Percentiles rank a stretch among this genome's conserved stretches.
Evolutionary conservation across 92 coral and sea anemone species (phyloP).

Genomic region (Nematostella vectensis): DNA sequence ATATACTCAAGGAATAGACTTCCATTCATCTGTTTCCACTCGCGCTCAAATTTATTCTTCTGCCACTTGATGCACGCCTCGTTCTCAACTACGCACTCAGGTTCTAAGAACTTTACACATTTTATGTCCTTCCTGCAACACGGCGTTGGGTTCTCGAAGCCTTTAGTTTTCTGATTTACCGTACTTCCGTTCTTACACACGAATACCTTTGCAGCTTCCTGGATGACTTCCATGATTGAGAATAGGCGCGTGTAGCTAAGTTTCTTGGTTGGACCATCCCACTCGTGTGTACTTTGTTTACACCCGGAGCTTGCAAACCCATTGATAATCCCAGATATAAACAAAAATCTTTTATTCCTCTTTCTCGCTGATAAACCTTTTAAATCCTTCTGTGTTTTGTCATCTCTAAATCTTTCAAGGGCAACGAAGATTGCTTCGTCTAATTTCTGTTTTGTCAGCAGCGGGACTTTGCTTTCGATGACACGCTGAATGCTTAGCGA

Average conservation of each 20-base stretch:
- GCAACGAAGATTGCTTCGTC: too few relatives aligned
- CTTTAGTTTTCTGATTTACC: constrained; percentile 11
- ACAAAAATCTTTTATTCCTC: neutral
- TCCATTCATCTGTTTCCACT: constrained; percentile 4
- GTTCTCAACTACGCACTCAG: constrained; percentile 8
- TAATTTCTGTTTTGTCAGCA: neutral
- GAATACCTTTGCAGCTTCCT: neutral
- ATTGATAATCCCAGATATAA: neutral
- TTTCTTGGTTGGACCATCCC: neutral
- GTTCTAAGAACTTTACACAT: constrained; percentile 21
- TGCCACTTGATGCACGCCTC: constrained; percentile 13
- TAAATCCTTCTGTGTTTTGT: too few relatives aligned
- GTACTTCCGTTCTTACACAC: constrained; percentile 7
- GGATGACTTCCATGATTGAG: neutral
- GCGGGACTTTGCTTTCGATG: neutral
- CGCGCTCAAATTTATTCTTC: neutral
- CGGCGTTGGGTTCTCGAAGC: constrained; percentile 9
- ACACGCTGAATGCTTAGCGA: neutral
- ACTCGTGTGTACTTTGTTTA: neutral
- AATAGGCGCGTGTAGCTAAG: neutral
- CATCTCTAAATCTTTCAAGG: too few relatives aligned
- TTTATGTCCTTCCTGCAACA: constrained; percentile 21
- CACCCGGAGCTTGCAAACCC: constrained; percentile 7
- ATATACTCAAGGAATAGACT: constrained; percentile 13
- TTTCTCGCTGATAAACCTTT: too few relatives aligned